Evolutionary conservation across 2,113 vertebrate genomes (phyloP).

Genomic region (Butastur rufipennis): DNA sequence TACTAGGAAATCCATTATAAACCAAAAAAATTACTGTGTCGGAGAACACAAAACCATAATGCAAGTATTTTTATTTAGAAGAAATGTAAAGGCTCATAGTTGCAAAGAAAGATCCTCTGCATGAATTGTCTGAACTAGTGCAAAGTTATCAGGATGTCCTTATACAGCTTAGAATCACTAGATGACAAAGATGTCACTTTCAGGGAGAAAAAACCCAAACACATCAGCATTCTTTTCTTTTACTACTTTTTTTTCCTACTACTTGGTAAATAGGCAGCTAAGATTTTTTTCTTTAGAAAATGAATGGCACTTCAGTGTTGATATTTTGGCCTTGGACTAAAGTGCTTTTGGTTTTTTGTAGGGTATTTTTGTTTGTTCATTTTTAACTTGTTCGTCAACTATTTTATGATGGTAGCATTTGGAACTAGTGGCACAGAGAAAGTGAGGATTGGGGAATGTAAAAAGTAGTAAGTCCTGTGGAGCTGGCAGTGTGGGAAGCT

Average conservation of each 20-base stretch:
- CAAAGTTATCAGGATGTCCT: neutral
- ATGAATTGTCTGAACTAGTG: neutral
- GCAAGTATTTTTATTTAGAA: neutral
- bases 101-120: neutral
- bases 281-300: neutral
- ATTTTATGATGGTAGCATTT: neutral
- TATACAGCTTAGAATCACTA: neutral
- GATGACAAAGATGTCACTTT: neutral
- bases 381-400: neutral
- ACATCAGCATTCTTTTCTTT: neutral
- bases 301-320: neutral
- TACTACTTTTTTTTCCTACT: neutral
- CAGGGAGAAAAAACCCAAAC: rapidly evolving
- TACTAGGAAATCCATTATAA: neutral
- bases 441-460: neutral
- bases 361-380: neutral
- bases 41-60: neutral
- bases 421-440: neutral
- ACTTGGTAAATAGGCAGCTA: neutral
- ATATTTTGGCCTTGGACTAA: neutral
- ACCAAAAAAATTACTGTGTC: rapidly evolving
- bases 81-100: neutral
- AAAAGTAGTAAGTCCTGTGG: neutral
- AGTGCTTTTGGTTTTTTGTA: neutral
- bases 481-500: neutral